Evolutionary conservation across 2,113 vertebrate species (phyloP).

Genomic region (Sapajus apella): DNA sequence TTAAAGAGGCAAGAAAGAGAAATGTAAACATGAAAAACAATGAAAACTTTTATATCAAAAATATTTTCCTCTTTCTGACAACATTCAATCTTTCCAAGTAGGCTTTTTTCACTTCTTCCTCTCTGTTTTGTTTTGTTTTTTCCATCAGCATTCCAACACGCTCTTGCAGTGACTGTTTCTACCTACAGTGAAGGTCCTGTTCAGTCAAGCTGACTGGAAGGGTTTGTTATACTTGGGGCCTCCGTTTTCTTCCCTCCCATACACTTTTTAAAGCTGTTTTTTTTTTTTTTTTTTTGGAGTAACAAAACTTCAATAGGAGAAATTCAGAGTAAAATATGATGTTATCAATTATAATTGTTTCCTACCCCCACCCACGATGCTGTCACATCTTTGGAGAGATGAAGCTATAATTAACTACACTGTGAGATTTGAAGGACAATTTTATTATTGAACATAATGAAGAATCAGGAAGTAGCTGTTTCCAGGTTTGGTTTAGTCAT

Average conservation of each 20-base stretch:
- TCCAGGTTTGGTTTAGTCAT: not conserved
- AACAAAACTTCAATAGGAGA: not conserved
- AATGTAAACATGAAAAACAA: not conserved
- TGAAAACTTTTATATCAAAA: not conserved
- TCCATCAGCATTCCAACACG: not conserved
- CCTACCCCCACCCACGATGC: not conserved
- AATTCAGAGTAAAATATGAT: conserved; percentile 3
- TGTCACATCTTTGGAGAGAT: not conserved
- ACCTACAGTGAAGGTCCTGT: not conserved
- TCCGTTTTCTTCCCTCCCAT: not conserved
- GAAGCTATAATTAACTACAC: not conserved
- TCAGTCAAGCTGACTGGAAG: not conserved
- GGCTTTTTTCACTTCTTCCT: not conserved
- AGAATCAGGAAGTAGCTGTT: not conserved
- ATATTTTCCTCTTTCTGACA: not conserved
- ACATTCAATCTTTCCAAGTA: not conserved
- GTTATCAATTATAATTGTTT: not conserved
- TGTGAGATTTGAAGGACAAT: not conserved
- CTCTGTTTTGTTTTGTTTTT: not conserved
- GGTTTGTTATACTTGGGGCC: not conserved
- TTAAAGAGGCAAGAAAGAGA: not conserved
- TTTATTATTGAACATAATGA: not conserved
- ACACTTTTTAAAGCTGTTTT: not conserved
- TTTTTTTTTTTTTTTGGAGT: not conserved
- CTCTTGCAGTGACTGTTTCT: not conserved